Base-by-base conservation (phyloP, 2,797 vertebrate genomes). In the Coilia nasus region DNA sequence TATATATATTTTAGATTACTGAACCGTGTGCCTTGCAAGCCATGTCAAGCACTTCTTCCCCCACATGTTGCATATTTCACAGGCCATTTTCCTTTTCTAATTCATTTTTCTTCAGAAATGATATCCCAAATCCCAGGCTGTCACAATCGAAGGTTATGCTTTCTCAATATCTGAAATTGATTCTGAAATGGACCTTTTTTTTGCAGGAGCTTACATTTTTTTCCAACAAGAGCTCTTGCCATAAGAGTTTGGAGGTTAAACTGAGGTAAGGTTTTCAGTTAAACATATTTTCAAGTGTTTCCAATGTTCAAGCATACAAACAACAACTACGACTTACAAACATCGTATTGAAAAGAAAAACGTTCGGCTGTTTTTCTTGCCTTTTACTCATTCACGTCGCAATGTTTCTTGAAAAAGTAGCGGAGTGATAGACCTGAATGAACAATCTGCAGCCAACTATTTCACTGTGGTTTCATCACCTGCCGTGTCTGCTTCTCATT, bases 1-100 rank as follows among this genome's bases (percentile, higher is more conserved):
- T 54, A 54, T 54, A 54, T 54, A 78, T 78, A 78, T 78, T 78
- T 78, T 78, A 15, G 71, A 41, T 78, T 78, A 78, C 71, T 78
- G 31, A 21, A 78, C 71, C 71, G 19, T 78, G 35, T 78, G 41
- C 31, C 71, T 17, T 21, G 35, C 71, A 75, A 59, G 57, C 17
- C 19, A 21, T 59, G 57, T 21, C 57, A 59, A 75, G 41, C 31
- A 12, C 28, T 71, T 71, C 23, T n/a, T n/a, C 46, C 7, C 71
- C 31, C 35, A 44, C 31, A 78, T 41, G 7, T 78, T 41, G 71
- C 31, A 78, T 44, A 35, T 19, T 78, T 78, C 10, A 78, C 19
- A 35, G 17, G 17, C 57, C 5, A 59, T 59, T 59, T 59, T 59
- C 1, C 50, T 54, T 54, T 14, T 54, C 3, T 54, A 54, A 54